phyloP scores from a whole-genome alignment of 2,888 invertebrate genomes.

The Rhagonycha fulva region DNA sequence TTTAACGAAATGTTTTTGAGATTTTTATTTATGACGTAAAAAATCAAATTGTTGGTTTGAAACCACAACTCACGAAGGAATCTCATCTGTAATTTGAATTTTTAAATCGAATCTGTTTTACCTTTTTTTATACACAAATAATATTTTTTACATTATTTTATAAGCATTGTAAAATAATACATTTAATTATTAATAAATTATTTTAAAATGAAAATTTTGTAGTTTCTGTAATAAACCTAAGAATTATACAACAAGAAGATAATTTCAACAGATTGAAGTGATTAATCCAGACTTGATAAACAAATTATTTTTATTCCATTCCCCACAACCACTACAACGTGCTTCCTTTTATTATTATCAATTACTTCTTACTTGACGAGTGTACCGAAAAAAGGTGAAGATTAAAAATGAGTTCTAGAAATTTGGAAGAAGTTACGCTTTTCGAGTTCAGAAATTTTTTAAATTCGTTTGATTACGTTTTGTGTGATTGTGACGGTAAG shows the following conservation, averaged over 20 bases:
- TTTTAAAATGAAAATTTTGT: not conserved
- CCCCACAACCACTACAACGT: too few species aligned
- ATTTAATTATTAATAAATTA: not conserved
- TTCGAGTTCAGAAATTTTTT: not conserved
- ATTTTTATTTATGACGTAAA: not conserved
- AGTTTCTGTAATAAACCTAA: too few species aligned
- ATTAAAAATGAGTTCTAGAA: constrained; percentile 35
- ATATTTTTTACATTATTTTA: not conserved
- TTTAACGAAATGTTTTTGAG: not conserved
- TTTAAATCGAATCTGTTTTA: not conserved
- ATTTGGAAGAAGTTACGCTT: not conserved
- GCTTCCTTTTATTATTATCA: too few species aligned
- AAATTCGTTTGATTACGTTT: not conserved
- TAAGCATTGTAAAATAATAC: not conserved
- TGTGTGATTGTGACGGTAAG: not conserved
- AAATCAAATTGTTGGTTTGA: not conserved
- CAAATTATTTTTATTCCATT: too few species aligned
- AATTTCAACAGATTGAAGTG: too few species aligned
- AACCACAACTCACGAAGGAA: not conserved
- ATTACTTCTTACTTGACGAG: too few species aligned
- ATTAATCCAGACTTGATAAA: too few species aligned
- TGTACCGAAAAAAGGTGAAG: too few species aligned
- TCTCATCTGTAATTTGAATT: not conserved
- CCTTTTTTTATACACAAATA: not conserved
- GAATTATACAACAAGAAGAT: too few species aligned